A percentile compares a stretch with the other conserved stretches of the same genome.
phyloP scores from a whole-genome alignment of 2,113 vertebrate species.

The Dendrocopos noguchii region DNA sequence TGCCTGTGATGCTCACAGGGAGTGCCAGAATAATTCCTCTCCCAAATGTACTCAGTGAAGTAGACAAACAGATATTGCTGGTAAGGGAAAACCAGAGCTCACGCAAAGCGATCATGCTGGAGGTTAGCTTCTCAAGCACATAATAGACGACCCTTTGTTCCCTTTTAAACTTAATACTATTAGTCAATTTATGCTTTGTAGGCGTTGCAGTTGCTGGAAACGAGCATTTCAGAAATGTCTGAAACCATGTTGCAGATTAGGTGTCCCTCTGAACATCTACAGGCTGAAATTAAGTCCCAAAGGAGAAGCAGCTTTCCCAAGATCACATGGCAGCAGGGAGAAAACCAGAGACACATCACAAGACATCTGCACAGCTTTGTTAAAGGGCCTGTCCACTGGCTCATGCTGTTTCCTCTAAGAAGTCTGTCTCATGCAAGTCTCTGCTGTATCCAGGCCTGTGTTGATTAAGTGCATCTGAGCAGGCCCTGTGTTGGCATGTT shows the following conservation, averaged over 20 bases:
- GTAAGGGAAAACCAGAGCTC: neutral
- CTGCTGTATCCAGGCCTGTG: neutral
- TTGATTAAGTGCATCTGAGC: neutral
- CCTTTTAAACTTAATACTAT: neutral
- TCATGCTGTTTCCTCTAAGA: constrained; percentile 8
- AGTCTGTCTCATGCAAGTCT: neutral
- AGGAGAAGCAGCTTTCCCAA: neutral
- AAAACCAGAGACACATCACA: constrained; percentile 10
- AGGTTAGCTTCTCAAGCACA: neutral
- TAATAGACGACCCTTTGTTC: neutral
- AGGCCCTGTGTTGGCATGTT: neutral
- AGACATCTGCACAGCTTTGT: constrained; percentile 14
- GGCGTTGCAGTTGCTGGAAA: neutral
- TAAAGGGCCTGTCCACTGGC: neutral
- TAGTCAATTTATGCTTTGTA: neutral
- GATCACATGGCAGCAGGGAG: neutral
- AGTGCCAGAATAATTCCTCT: neutral
- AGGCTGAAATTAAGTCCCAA: constrained; percentile 3
- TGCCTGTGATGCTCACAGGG: neutral
- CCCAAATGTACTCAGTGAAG: neutral
- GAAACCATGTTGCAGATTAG: neutral
- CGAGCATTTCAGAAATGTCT: neutral
- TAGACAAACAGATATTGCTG: neutral
- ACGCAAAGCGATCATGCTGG: neutral
- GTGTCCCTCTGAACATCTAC: neutral